Percentiles rank a stretch among this genome's conserved stretches.
These are phyloP conservation scores for Conistra vaccinii DNA, from an alignment of 2,888 invertebrate species.

Conservation along the genomic window DNA sequence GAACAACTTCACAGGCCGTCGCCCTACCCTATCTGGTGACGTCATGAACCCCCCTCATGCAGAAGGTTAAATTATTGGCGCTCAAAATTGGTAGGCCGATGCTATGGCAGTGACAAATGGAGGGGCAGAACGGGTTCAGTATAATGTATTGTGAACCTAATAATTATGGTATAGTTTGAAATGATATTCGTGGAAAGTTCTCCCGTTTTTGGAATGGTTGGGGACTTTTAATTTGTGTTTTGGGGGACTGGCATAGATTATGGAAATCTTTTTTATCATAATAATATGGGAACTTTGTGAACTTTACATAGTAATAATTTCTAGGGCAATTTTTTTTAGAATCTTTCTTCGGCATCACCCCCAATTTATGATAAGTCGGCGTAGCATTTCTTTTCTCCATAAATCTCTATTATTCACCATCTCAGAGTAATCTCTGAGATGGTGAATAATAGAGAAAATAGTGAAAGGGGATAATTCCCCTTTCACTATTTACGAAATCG, in stretches of 20 bases:
- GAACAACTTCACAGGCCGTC: slow-evolving; percentile 34
- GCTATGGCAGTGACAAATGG: slow-evolving; percentile 67
- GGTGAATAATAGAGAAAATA: too few relatives aligned
- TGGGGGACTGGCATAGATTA: neutral
- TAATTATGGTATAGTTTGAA: slow-evolving; percentile 50
- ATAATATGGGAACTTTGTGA: neutral
- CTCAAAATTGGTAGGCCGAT: slow-evolving; percentile 69
- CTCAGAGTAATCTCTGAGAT: too few relatives aligned
- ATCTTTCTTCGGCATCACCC: neutral
- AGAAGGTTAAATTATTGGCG: slow-evolving; percentile 67
- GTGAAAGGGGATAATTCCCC: too few relatives aligned
- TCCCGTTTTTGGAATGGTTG: slow-evolving; percentile 18
- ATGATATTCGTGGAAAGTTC: slow-evolving; percentile 19
- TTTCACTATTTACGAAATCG: neutral
- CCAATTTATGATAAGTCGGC: neutral
- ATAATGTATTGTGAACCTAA: slow-evolving; percentile 51
- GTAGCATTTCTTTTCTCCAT: neutral
- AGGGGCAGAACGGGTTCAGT: slow-evolving; percentile 43
- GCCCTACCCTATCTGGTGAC: slow-evolving; percentile 49
- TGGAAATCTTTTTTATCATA: neutral
- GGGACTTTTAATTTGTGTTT: neutral
- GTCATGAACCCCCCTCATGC: slow-evolving; percentile 51
- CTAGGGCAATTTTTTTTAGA: neutral
- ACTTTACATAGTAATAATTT: neutral
- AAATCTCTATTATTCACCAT: neutral